phyloP scores from a whole-genome alignment of 2,797 vertebrate species.

The Salarias fasciatus region DNA sequence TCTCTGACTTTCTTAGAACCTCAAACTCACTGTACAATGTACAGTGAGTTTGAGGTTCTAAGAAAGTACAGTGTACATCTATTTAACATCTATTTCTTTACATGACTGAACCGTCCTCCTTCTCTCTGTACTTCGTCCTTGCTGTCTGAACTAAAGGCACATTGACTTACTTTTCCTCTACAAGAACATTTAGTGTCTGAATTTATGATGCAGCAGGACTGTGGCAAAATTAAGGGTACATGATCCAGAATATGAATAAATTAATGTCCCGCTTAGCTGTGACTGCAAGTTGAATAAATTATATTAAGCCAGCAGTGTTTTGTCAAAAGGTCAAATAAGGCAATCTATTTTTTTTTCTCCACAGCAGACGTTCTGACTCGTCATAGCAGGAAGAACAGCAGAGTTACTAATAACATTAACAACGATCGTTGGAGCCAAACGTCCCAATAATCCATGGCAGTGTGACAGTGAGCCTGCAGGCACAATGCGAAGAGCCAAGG shows the following conservation, averaged over 20 bases:
- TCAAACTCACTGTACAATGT: conserved; percentile 12
- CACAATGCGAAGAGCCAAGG: neutral
- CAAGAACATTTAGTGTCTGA: neutral
- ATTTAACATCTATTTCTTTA: conserved; percentile 2
- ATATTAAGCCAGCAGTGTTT: no score
- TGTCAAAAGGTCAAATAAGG: neutral
- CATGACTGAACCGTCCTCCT: conserved; percentile 1
- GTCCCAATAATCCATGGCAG: neutral
- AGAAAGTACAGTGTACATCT: neutral
- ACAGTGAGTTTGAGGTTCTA: conserved; percentile 8
- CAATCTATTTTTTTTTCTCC: neutral
- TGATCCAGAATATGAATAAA: neutral
- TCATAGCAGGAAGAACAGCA: conserved; percentile 11
- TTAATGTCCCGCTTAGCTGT: conserved; percentile 7
- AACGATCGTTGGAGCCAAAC: neutral
- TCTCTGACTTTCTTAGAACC: conserved; percentile 11
- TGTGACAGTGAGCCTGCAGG: neutral
- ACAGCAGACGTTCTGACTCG: conserved; percentile 1
- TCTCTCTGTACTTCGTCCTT: neutral
- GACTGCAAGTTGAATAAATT: neutral
- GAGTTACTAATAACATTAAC: neutral
- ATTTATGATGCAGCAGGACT: neutral
- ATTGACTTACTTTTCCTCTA: neutral
- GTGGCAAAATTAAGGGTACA: no score
- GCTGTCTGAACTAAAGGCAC: neutral